A percentile compares a stretch with the other conserved stretches of the same genome.
Conservation (phyloP, 2,113 vertebrate species). For the Mustelus asterias region DNA sequence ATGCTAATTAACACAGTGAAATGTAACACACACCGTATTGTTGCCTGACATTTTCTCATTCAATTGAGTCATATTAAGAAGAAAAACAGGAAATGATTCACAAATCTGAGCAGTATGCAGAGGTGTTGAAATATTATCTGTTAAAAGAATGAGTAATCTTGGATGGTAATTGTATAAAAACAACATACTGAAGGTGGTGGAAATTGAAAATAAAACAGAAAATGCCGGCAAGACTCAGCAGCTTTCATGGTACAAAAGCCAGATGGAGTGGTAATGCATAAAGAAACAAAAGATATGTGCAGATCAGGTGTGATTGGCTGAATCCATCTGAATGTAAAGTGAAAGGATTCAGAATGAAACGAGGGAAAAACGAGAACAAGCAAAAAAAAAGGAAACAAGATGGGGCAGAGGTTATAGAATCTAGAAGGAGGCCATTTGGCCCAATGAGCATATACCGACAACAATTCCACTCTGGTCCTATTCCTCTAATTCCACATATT, state of each 20-base stretch:
- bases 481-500: too few species aligned
- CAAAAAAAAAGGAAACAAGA: background rate
- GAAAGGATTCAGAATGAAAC: background rate
- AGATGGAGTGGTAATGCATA: background rate
- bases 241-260: background rate
- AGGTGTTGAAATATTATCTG: conserved; percentile 17
- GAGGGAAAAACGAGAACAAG: too few species aligned
- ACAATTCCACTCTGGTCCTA: too few species aligned
- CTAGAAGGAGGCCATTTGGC: too few species aligned
- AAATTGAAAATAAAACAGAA: background rate
- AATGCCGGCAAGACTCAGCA: background rate
- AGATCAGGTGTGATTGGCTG: background rate
- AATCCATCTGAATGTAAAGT: background rate
- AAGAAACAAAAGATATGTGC: background rate
- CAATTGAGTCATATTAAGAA: background rate
- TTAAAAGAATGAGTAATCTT: background rate
- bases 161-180: background rate
- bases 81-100: conserved; percentile 25
- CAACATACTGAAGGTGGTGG: background rate
- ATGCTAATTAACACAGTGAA: background rate
- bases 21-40: background rate
- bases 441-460: too few species aligned
- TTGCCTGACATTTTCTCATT: background rate
- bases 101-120: background rate
- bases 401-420: background rate